Conservation (phyloP, 1,140 invertebrate species). For the Drosophila oshimai region DNA sequence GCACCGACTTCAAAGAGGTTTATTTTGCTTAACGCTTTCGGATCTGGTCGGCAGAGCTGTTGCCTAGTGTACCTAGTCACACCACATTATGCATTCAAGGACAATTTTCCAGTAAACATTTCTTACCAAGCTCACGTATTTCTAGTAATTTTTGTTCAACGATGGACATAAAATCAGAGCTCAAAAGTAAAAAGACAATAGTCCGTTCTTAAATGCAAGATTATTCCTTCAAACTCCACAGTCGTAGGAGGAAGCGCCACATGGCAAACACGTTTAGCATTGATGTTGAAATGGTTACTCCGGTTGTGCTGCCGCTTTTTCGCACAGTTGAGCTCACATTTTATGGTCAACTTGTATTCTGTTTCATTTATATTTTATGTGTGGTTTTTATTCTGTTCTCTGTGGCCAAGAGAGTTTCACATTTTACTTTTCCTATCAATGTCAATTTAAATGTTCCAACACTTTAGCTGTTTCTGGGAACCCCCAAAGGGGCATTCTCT, state of each 20-base stretch:
- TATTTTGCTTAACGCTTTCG: no score
- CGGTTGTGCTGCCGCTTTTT: conserved; percentile 12
- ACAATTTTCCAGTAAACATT: not conserved
- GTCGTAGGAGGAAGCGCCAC: conserved; percentile 8
- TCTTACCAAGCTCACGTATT: conserved; percentile 16
- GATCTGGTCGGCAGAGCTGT: no score
- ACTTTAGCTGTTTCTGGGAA: conserved; percentile 22
- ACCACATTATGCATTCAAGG: not conserved
- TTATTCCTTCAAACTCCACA: not conserved
- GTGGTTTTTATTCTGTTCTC: conserved; percentile 17
- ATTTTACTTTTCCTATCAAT: conserved; percentile 49
- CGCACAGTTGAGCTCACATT: conserved; percentile 43
- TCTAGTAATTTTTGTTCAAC: conserved; percentile 27
- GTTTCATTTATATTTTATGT: conserved; percentile 68
- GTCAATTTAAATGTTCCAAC: conserved; percentile 61
- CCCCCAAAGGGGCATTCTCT: not conserved
- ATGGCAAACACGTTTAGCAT: conserved; percentile 67
- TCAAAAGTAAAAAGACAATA: not conserved
- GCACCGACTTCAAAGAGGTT: no score
- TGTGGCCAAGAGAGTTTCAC: conserved; percentile 29
- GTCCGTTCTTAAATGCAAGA: not conserved
- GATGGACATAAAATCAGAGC: conserved; percentile 55
- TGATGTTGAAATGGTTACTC: conserved; percentile 20
- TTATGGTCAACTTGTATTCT: conserved; percentile 59
- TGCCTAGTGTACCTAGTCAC: no score